Evolutionary conservation across 2,797 vertebrate species (phyloP).

Genomic region (Syngnathus acus): DNA sequence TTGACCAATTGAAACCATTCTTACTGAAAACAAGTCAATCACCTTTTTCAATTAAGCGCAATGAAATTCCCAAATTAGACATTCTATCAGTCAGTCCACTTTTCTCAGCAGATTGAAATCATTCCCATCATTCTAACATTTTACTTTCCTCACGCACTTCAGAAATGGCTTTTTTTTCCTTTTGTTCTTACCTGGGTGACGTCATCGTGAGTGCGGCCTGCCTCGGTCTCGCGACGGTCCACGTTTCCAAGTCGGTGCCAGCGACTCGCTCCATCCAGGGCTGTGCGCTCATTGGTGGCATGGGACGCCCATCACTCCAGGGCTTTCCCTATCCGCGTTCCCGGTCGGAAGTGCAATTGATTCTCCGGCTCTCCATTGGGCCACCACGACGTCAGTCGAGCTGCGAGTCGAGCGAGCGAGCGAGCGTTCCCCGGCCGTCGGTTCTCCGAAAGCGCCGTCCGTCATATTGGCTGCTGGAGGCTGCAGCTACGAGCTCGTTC

Average conservation of each 20-base stretch:
- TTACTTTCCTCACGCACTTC: too few species aligned
- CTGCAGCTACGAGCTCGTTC: conserved; percentile 49
- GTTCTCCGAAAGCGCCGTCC: conserved; percentile 62
- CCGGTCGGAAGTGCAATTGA: conserved; percentile 50
- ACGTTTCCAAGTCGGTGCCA: conserved; percentile 69
- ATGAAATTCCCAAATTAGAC: too few species aligned
- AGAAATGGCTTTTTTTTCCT: too few species aligned
- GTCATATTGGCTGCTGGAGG: conserved; percentile 70
- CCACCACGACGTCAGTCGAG: conserved; percentile 46
- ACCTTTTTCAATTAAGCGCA: too few species aligned
- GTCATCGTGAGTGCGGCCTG: conserved; percentile 16
- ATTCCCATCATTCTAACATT: background rate
- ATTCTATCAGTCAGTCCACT: background rate
- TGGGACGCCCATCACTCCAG: conserved; percentile 47
- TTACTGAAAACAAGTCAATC: background rate
- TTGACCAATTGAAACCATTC: background rate
- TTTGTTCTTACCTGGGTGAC: conserved; percentile 34
- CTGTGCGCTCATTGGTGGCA: conserved; percentile 50
- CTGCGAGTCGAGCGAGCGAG: background rate
- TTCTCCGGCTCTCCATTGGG: conserved; percentile 50
- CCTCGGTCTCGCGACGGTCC: conserved; percentile 52
- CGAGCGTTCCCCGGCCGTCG: conserved; percentile 43
- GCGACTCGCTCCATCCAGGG: conserved; percentile 22
- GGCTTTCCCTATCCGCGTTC: conserved; percentile 44
- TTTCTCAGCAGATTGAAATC: background rate